Evolutionary conservation across 2,113 vertebrate species (phyloP), one percentile per base, ranked within the genome.

Genomic region (Sitta europaea): DNA sequence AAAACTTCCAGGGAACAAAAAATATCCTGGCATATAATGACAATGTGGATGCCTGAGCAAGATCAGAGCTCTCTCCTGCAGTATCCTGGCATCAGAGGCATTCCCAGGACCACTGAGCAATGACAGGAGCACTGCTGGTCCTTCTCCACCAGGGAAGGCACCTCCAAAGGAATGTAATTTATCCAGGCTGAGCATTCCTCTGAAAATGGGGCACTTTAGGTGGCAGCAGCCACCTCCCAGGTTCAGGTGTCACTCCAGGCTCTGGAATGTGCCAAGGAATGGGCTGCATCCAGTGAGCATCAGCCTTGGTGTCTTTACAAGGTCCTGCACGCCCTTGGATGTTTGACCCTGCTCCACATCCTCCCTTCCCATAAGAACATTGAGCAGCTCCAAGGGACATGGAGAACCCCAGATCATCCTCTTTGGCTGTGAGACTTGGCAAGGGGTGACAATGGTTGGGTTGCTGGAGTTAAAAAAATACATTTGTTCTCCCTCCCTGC

Each of bases 61-160:
- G 93, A 86, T 88, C 94, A 86, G 71, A 90, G 81, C 28, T 67
- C 68, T 77, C 59, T 90, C 63, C 78, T 88, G 78, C 58, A 42
- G 78, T 1, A 38, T 62, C 59, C 85, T 20, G 58, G 54, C 58
- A 79, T 51, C 84, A 85, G 61, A 82, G 31, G 38, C 63, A 67
- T 83, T 95, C 54, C 71, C 24, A 5, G 54, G 45, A 25, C 14
- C 1, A 3, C 3, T 3, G 35, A 84, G 80, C 76, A 29, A 9
- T 3, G 28, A 31, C 43, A 72, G 50, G 85, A 70, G 61, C 72
- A 10, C 35, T 31, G 53, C 31, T 38, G 80, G 12, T 28, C 58
- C 21, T 31, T 86, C 38, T 66, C 58, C 70, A 50, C 68, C n/a
- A 47, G 78, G 4, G 6, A 81, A 70, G 22, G 51, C 63, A 66